Evolutionary conservation across 1,140 invertebrate species (phyloP).

Genomic region (Caenorhabditis brenneri): DNA sequence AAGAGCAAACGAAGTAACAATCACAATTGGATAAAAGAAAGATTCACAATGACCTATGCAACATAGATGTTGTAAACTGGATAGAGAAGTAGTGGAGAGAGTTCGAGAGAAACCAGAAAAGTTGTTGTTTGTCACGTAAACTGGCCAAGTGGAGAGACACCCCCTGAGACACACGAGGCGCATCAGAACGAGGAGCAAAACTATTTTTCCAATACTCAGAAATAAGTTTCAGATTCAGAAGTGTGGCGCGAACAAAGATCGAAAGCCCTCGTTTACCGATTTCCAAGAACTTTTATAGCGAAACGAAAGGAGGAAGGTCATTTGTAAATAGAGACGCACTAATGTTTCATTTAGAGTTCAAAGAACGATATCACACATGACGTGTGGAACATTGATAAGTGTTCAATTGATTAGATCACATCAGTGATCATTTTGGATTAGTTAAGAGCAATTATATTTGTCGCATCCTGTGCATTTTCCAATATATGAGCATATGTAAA

Average conservation of each 20-base stretch:
- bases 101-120: neutral
- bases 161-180: neutral
- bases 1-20: neutral
- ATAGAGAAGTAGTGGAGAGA: neutral
- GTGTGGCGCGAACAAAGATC: no score
- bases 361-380: conserved; percentile 17
- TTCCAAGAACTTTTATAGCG: neutral
- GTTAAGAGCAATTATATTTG: no score
- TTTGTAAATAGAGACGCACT: neutral
- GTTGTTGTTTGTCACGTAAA: conserved; percentile 40
- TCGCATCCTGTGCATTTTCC: no score
- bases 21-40: neutral
- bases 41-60: neutral
- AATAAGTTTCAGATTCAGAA: neutral
- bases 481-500: no score
- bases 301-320: neutral
- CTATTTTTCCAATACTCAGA: no score
- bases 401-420: neutral
- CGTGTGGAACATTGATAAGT: conserved; percentile 13
- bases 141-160: neutral
- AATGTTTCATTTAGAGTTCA: neutral
- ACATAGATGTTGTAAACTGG: neutral
- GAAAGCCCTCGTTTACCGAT: neutral
- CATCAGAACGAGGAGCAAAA: neutral
- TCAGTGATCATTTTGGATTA: neutral